These are phyloP conservation scores for Microctenopoma stevenorrisi DNA, from an alignment of 2,797 vertebrate genomes.

Conservation along the genomic window DNA sequence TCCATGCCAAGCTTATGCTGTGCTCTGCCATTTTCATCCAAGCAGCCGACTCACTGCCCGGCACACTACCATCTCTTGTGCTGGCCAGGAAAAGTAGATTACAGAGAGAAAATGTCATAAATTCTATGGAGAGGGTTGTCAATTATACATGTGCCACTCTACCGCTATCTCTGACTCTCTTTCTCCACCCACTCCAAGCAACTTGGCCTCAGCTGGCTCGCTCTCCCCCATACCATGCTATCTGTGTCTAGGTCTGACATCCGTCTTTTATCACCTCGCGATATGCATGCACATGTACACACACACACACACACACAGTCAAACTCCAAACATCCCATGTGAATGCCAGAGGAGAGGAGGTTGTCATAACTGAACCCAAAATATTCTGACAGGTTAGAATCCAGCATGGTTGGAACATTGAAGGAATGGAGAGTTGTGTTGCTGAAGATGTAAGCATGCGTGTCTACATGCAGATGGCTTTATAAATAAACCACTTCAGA, in stretches of 20 bases:
- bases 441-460: constrained; percentile 36
- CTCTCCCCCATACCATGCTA: constrained; percentile 36
- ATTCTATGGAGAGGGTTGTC: constrained; percentile 73
- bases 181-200: constrained; percentile 59
- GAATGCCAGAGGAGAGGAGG: constrained; percentile 33
- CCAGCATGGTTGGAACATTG: constrained; percentile 30
- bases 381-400: constrained; percentile 62
- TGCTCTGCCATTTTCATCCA: constrained; percentile 64
- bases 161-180: constrained; percentile 57
- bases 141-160: constrained; percentile 77
- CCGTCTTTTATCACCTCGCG: constrained; percentile 64
- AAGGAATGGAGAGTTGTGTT: constrained; percentile 18
- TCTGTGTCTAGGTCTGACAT: constrained; percentile 61
- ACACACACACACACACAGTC: neutral
- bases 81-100: constrained; percentile 69
- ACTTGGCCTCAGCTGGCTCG: constrained; percentile 40
- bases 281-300: constrained; percentile 14
- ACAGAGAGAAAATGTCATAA: constrained; percentile 73
- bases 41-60: constrained; percentile 42
- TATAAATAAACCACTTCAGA: constrained; percentile 71
- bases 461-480: constrained; percentile 60
- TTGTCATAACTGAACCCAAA: constrained; percentile 58
- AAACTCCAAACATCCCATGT: constrained; percentile 33
- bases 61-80: constrained; percentile 51
- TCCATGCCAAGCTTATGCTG: constrained; percentile 59